Base-by-base conservation (phyloP, 2,888 invertebrate species). In the Ommatoiulus sabulosus region DNA sequence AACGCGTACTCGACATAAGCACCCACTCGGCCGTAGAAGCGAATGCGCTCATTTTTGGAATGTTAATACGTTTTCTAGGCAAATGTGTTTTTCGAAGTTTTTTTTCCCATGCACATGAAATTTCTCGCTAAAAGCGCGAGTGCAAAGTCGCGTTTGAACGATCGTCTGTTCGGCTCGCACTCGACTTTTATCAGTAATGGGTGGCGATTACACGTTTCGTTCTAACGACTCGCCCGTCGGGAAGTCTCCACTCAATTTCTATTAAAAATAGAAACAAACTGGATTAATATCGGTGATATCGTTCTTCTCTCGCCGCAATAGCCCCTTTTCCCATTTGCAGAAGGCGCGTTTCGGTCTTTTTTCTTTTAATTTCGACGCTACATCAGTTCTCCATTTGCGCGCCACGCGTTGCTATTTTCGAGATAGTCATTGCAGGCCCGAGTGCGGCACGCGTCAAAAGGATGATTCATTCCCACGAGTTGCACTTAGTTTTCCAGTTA, bases 211-310 rank as follows among this genome's bases (percentile, higher is more conserved):
- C 72, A 72, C 72, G 72, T 20, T 72, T 72, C 72, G 20, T 24
- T 24, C 6, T 20, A 24, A 72, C 72, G 72, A 72, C 72, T 3
- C 72, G 20, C 72, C 72, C 72, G 2, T 72, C 72, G 20, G 20
- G 72, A 17, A 24, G 72, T 6, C 72, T 72, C 72, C 72, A 72
- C 24, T 72, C 72, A 72, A 72, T 72, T 72, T 72, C 72, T 72
- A 20, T 72, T 72, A 20, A 20, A 72, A 72, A 72, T 72, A 72
- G 20, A 72, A 72, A 20, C 72, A 72, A 72, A 20, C 72, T 72
- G 72, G 72, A 72, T 72, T 72, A 72, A 72, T 72, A 72, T 72
- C 72, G 72, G n/a, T 72, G 20, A 72, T 72, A 72, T 72, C 72
- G 72, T 24, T 72, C 72, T 72, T 72, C 72, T 72, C 24, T 72